These are phyloP conservation scores for Rhinolophus sinicus DNA, from an alignment of 2,113 vertebrate species.

Conservation along the genomic window DNA sequence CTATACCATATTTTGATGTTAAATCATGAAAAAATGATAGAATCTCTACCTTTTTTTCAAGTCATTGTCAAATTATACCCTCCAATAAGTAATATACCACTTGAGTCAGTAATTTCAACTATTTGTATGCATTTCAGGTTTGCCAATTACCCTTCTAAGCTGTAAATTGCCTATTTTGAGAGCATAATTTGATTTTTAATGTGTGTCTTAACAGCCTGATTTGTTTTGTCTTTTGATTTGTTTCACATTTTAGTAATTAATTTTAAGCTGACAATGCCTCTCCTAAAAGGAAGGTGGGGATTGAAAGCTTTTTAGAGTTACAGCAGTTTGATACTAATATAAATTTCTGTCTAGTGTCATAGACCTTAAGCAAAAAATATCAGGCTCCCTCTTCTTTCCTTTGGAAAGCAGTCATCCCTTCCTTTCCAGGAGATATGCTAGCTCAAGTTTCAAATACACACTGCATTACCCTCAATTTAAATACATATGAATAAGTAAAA, in stretches of 20 bases:
- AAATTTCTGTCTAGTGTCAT: constrained; percentile 51
- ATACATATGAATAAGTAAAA: constrained; percentile 55
- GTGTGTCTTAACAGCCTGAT: constrained; percentile 79
- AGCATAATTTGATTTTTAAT: constrained; percentile 81
- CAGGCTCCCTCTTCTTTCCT: neutral
- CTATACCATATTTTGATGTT: constrained; percentile 61
- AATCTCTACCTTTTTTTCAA: constrained; percentile 60
- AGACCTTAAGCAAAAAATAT: neutral
- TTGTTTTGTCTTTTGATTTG: constrained; percentile 83
- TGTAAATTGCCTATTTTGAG: constrained; percentile 82
- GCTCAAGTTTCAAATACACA: constrained; percentile 24
- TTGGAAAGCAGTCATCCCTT: constrained; percentile 19
- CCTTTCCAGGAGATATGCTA: constrained; percentile 37
- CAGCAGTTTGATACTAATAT: constrained; percentile 1
- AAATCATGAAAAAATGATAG: constrained; percentile 75
- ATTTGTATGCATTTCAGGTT: constrained; percentile 82
- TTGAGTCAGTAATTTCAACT: constrained; percentile 73
- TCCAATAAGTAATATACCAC: constrained; percentile 67
- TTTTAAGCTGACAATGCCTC: constrained; percentile 72
- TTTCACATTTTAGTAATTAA: constrained; percentile 81
- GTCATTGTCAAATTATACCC: constrained; percentile 70
- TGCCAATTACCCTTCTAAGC: constrained; percentile 77
- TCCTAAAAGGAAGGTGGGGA: constrained; percentile 72
- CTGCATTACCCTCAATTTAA: constrained; percentile 24
- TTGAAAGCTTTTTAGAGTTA: constrained; percentile 27